Percentiles rank a stretch among this genome's conserved stretches.
phyloP scores from a whole-genome alignment of 2,113 vertebrate species.

The Anolis carolinensis region DNA sequence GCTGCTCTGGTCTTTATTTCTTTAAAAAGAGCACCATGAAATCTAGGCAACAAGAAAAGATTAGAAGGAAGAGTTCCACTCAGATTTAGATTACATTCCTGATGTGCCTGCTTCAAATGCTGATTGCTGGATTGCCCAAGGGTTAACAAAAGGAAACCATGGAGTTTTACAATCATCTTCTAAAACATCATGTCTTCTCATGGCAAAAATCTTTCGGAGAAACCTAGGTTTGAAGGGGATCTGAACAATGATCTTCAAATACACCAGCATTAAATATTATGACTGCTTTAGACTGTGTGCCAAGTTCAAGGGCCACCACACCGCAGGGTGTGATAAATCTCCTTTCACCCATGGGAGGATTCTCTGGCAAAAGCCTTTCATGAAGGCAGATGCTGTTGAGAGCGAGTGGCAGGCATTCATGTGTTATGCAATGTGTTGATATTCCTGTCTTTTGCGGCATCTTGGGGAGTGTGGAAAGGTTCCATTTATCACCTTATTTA shows the following conservation, averaged over 20 bases:
- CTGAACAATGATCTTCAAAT: neutral
- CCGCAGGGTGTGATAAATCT: neutral
- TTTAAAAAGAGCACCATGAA: neutral
- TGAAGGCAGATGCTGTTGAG: neutral
- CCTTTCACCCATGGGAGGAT: neutral
- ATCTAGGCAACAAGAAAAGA: neutral
- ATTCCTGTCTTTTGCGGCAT: neutral
- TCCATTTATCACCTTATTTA: conserved; percentile 27
- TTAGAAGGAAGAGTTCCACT: neutral
- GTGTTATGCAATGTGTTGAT: neutral
- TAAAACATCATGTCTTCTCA: neutral
- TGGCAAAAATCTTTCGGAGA: neutral
- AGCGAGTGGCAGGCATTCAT: neutral
- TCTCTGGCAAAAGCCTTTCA: neutral
- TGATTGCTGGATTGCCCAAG: neutral
- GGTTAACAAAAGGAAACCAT: neutral
- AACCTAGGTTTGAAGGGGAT: neutral
- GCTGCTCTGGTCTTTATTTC: neutral
- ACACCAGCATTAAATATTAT: neutral
- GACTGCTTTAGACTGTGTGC: neutral
- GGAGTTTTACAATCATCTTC: neutral
- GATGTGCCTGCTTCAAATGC: neutral
- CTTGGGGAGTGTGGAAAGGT: conserved; percentile 13
- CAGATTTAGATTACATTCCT: neutral
- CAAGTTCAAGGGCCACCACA: neutral